Evolutionary conservation across 2,797 vertebrate genomes (phyloP), one percentile per base, ranked within the genome.

Genomic region (Eulemur rubriventer): DNA sequence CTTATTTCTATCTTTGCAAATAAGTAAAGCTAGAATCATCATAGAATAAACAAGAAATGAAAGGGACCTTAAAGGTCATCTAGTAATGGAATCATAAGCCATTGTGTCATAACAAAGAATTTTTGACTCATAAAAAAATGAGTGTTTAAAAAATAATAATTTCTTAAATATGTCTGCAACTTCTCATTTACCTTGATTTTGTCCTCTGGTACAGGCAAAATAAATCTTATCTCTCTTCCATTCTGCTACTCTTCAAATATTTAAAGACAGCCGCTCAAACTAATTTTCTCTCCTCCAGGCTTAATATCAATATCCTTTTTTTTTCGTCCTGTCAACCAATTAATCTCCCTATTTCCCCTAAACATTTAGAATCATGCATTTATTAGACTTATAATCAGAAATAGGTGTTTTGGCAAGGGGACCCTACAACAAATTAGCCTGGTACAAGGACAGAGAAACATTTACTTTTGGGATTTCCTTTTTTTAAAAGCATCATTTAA

Each of bases 1-100:
- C 28, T 43, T 95, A 63, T 83, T 81, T 78, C 12, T 61, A 85
- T 57, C 28, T 78, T 89, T 97, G 59, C 30, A 95, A 88, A 75
- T 73, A 75, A 65, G 17, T 18, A 65, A 65, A 65, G 7, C 33
- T n/a, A 18, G 33, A 65, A 65, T 4, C 14, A 83, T 50, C 18
- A 59, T 1, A 7, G 20, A 59, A 67, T 50, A 33, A 92, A 57
- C 2, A 57, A 43, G 72, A 92, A 88, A 50, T 55, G n/a, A 46
- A 92, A 63, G 16, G 20, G 16, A n/a, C 17, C 7, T 41, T 78
- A 59, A 67, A 38, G 28, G 38, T 65, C 30, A 78, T 26, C 33
- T 38, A 50, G 11, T 30, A 91, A 76, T 46, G 30, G 41, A 70
- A 28, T 6, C 73, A 82, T n/a, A 38, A 93, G 17, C 43, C 41